Conservation (phyloP, 1,140 invertebrate genomes). For the Sitodiplosis mosellana region DNA sequence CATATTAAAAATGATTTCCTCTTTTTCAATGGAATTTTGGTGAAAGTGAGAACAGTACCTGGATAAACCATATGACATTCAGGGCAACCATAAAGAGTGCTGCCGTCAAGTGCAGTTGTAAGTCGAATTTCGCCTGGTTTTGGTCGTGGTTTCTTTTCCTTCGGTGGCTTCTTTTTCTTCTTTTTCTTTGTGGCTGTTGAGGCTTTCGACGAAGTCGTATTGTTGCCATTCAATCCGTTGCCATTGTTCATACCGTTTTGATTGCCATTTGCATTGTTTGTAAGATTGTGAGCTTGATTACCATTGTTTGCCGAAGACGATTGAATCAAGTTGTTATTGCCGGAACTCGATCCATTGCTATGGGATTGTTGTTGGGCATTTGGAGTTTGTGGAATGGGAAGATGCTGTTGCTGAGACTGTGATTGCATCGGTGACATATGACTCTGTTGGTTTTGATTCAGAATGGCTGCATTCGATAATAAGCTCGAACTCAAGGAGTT, state of each 20-base stretch:
- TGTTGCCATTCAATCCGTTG: neutral
- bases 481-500: slow-evolving; percentile 16
- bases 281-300: neutral
- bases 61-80: slow-evolving; percentile 75
- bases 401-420: slow-evolving; percentile 1
- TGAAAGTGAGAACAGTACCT: too few species aligned
- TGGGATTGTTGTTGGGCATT: slow-evolving; percentile 14
- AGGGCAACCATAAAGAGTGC: slow-evolving; percentile 65
- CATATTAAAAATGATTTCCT: too few species aligned
- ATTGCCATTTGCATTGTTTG: neutral
- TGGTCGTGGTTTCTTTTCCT: slow-evolving; percentile 59
- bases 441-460: slow-evolving; percentile 11
- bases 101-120: slow-evolving; percentile 63
- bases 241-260: slow-evolving; percentile 1
- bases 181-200: slow-evolving; percentile 44
- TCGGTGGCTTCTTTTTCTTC: slow-evolving; percentile 61
- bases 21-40: too few species aligned
- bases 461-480: neutral
- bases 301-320: slow-evolving; percentile 6
- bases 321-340: neutral
- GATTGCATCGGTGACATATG: slow-evolving; percentile 7
- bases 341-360: slow-evolving; percentile 5
- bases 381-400: slow-evolving; percentile 10
- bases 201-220: neutral
- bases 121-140: slow-evolving; percentile 66